Evolutionary conservation across 2,113 vertebrate species (phyloP), one percentile per base, ranked within the genome.

Genomic region (Grammomys surdaster): DNA sequence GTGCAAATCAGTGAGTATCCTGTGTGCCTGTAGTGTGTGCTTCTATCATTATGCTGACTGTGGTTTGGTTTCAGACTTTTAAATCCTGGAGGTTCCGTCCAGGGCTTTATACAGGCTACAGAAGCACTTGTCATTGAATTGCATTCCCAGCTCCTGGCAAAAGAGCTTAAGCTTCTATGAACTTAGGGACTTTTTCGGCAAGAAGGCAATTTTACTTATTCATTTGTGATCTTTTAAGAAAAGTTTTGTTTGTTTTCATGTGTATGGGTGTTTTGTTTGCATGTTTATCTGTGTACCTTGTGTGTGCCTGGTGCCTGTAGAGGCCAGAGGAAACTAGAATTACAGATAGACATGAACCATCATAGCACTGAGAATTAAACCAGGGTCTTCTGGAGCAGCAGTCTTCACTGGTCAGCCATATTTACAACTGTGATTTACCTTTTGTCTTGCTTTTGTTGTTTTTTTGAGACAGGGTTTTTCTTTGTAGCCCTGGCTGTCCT

Each of bases 201-300:
- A 90, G 86, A 40, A 82, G 95, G 70, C 31, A 46, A 36, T 82
- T 40, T 72, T 88, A 51, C 31, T 81, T 72, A 90, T 24, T 92
- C 51, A 86, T 88, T 90, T 11, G 46, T 69, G 58, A 8, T 90
- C 46, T 80, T 94, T 95, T 78, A 89, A 95, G 96, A 54, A 33
- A 8, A 40, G 2, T 84, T 84, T 63, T 26, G 31, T 63, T 84
- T 63, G 43, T 63, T 63, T 63, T 31, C 17, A 84, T 63, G n/a
- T 84, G 58, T 63, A 63, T 84, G 81, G 24, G n/a, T 84, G n/a
- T 60, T 19, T 28, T 19, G n/a, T 7, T 4, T 43, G 56, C 40
- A 63, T 17, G 7, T 43, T 43, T 63, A 40, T 40, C 54, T 84
- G n/a, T 28, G 24, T 40, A 43, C 24, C 81, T 28, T 43, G 81